A percentile compares a stretch with the other conserved stretches of the same genome.
Evolutionary conservation across 2,113 vertebrate genomes (phyloP).

Genomic region (Brachypteracias leptosomus): DNA sequence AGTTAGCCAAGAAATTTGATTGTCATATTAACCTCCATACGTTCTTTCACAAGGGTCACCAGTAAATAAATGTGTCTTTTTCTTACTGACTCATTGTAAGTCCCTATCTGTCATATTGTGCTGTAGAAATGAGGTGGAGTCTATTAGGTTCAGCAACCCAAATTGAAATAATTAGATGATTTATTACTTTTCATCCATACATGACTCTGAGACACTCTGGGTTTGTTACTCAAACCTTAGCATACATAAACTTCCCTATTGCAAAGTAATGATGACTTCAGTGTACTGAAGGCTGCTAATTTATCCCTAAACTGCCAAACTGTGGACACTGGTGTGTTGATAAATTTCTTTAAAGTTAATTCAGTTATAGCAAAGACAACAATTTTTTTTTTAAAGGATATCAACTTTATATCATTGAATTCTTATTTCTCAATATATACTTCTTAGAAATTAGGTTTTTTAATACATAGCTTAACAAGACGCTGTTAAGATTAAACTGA

Average conservation of each 20-base stretch:
- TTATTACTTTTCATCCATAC: background rate
- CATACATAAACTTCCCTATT: background rate
- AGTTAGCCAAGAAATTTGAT: conserved; percentile 71
- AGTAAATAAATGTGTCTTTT: conserved; percentile 72
- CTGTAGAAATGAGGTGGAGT: background rate
- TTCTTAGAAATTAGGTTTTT: no score
- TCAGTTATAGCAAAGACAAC: background rate
- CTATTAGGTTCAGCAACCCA: background rate
- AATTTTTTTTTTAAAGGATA: no score
- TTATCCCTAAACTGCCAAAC: background rate
- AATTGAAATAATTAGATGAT: conserved; percentile 30
- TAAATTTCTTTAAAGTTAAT: background rate
- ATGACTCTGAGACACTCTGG: background rate
- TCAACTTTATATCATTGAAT: no score
- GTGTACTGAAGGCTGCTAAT: background rate
- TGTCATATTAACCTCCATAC: conserved; percentile 64
- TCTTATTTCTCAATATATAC: no score
- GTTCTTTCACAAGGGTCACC: conserved; percentile 59
- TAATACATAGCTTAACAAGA: no score
- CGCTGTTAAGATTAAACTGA: no score
- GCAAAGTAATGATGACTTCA: background rate
- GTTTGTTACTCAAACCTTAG: background rate
- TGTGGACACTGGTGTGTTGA: background rate
- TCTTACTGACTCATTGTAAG: conserved; percentile 48
- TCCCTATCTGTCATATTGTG: conserved; percentile 42